phyloP scores from a whole-genome alignment of 2,797 vertebrate genomes.

The Fringilla coelebs region DNA sequence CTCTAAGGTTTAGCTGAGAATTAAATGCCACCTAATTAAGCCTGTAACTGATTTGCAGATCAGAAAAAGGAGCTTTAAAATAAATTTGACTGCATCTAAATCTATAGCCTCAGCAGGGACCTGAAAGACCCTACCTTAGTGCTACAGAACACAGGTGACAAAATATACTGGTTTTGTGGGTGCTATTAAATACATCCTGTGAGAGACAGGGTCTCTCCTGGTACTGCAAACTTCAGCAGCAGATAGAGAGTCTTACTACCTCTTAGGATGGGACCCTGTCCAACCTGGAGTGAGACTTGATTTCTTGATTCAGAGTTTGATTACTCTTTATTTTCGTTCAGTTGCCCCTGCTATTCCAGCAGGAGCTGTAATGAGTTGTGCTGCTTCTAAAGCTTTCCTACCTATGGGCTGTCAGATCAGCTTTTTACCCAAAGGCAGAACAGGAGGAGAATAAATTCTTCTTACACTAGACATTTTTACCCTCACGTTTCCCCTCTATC shows the following conservation, averaged over 20 bases:
- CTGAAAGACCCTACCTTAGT: neutral
- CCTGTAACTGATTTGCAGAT: neutral
- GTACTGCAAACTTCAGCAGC: neutral
- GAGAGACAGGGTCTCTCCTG: neutral
- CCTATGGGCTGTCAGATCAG: neutral
- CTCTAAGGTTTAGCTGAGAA: neutral
- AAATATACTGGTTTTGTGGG: neutral
- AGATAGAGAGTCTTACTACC: neutral
- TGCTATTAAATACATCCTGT: neutral
- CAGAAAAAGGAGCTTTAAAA: neutral
- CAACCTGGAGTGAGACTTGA: neutral
- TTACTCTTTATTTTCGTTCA: neutral
- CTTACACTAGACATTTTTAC: neutral
- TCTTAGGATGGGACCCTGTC: accelerated
- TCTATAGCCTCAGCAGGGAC: neutral
- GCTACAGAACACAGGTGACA: neutral
- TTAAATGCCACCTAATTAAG: neutral
- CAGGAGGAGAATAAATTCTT: neutral
- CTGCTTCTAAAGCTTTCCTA: neutral
- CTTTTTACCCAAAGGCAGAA: neutral
- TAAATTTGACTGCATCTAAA: neutral
- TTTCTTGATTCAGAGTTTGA: neutral
- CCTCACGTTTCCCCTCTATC: neutral
- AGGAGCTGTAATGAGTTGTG: neutral
- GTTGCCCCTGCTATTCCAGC: neutral